A percentile compares a stretch with the other conserved stretches of the same genome.
phyloP scores from a whole-genome alignment of 2,888 invertebrate species.

The Phengaris alcon region DNA sequence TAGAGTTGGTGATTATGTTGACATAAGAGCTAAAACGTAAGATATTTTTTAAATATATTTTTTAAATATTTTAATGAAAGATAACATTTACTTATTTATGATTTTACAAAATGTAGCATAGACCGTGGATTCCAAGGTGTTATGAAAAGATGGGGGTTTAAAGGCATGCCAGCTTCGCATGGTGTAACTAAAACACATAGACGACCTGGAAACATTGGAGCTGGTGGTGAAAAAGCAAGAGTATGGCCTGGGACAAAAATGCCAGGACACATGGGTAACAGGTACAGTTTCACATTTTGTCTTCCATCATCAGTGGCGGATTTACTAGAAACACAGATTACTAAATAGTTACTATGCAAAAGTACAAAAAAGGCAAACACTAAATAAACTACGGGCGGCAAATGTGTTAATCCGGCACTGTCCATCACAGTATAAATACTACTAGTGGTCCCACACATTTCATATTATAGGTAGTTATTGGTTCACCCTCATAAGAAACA shows the following conservation, averaged over 20 bases:
- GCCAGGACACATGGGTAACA: slow-evolving; percentile 98
- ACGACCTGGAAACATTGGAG: slow-evolving; percentile 93
- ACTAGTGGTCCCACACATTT: too few relatives aligned
- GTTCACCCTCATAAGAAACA: too few relatives aligned
- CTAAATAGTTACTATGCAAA: too few relatives aligned
- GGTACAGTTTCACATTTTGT: slow-evolving; percentile 57
- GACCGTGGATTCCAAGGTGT: slow-evolving; percentile 98
- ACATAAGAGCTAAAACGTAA: slow-evolving; percentile 95
- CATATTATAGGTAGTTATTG: too few relatives aligned
- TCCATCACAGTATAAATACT: too few relatives aligned
- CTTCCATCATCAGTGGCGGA: background rate
- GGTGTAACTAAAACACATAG: slow-evolving; percentile 97
- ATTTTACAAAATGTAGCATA: slow-evolving; percentile 78
- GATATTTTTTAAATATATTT: slow-evolving; percentile 52
- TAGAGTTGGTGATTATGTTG: slow-evolving; percentile 93
- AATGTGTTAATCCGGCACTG: too few relatives aligned
- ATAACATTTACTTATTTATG: background rate
- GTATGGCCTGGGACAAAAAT: slow-evolving; percentile 97
- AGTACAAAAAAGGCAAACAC: too few relatives aligned
- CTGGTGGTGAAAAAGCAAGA: slow-evolving; percentile 90
- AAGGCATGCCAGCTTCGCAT: slow-evolving; percentile 95
- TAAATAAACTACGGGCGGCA: too few relatives aligned
- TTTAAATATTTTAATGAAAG: background rate
- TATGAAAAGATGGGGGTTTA: slow-evolving; percentile 96
- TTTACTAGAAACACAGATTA: too few relatives aligned